Evolutionary conservation across 2,888 invertebrate genomes (phyloP), one percentile per base, ranked within the genome.

Genomic region (Sthenelais limicola): DNA sequence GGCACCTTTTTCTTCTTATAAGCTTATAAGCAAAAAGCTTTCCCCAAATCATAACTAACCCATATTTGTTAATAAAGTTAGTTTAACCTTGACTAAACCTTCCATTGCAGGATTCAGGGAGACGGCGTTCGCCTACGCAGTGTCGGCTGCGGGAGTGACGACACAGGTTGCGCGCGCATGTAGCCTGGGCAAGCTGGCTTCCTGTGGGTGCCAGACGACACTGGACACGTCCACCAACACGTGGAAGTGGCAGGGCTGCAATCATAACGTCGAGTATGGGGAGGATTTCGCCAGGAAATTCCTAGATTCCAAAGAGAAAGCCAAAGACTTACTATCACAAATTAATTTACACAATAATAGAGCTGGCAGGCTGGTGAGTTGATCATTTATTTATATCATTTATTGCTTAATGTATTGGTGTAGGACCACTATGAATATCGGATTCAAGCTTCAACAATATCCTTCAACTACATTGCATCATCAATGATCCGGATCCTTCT

Each of bases 121-220:
- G 89, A 96, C 97, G 32, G 96, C 97, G 67, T 98, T 98, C 90
- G 94, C 97, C 85, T 97, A 97, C 90, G 96, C 97, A 70, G 94
- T 98, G 82, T 96, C 96, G 68, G 95, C 96, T 86, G 97, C 97
- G 0, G 97, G 96, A 0, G 96, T 98, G 81, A 94, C 96, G 76
- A 96, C 97, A 88, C 93, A 96, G 48, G 94, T 98, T 76, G 94
- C 97, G 0, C 91, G 96, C 78, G 96, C 97, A 58, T 98, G 98
- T 90, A 92, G 96, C 71, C 95, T 97, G 86, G 97, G 97, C 0
- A 92, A 94, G 75, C 90, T 97, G 72, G 91, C 94, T 5, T 94
- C 94, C 67, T 97, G 97, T 74, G 86, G 86, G 4, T 87, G 87
- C 72, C 84, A 84, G 74, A 85, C 83, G 79, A 82, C 91, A 88